phyloP scores from a whole-genome alignment of 2,888 invertebrate genomes.

The Acanthacorydalis orientalis region DNA sequence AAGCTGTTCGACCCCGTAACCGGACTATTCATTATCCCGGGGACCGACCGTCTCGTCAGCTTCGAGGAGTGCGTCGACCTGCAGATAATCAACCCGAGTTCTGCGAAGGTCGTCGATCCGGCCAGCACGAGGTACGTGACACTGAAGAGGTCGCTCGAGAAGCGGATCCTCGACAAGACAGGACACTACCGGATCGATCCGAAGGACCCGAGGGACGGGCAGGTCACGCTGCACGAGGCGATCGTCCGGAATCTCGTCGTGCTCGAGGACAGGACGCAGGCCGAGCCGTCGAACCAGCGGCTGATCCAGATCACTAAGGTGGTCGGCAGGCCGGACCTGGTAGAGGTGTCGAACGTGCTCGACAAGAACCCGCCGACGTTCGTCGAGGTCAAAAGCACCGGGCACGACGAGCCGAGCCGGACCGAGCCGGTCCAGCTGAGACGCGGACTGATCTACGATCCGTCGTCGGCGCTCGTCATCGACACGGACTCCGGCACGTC shows the following conservation, averaged over 20 bases:
- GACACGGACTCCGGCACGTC: conserved; percentile 54
- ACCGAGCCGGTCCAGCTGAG: conserved; percentile 56
- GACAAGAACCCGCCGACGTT: conserved; percentile 30
- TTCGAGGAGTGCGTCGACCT: conserved; percentile 77
- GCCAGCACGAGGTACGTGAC: conserved; percentile 49
- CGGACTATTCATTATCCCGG: conserved; percentile 73
- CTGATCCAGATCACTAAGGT: conserved; percentile 56
- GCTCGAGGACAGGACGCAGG: conserved; percentile 34
- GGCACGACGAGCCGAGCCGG: conserved; percentile 22
- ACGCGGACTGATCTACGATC: conserved; percentile 62
- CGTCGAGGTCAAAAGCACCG: conserved; percentile 30
- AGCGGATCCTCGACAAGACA: conserved; percentile 56
- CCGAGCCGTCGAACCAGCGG: conserved; percentile 35
- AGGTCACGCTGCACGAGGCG: conserved; percentile 57
- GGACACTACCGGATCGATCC: conserved; percentile 47
- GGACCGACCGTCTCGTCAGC: conserved; percentile 67
- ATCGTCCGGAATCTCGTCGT: conserved; percentile 47
- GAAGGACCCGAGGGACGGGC: conserved; percentile 27
- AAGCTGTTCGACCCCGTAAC: conserved; percentile 66
- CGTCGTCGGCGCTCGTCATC: conserved; percentile 55
- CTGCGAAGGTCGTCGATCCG: conserved; percentile 68
- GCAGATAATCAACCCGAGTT: conserved; percentile 69
- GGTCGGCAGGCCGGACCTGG: conserved; percentile 50
- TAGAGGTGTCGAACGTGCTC: conserved; percentile 45
- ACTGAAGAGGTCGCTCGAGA: conserved; percentile 56